Evolutionary conservation across 1,140 invertebrate species (phyloP), one percentile per base, ranked within the genome.

Genomic region (Melanaphis sacchari): DNA sequence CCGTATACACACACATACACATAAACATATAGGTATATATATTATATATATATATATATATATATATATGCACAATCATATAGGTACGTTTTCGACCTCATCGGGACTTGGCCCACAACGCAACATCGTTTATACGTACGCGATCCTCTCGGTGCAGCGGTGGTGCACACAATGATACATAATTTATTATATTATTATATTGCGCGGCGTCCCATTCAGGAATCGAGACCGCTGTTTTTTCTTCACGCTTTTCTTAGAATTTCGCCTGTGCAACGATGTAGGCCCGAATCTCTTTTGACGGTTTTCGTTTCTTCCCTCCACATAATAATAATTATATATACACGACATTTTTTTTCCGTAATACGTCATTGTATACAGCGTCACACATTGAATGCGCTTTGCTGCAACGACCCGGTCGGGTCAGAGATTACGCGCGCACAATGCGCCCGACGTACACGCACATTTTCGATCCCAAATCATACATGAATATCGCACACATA

Each of bases 211-310:
- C 31, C 59, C 24, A 66, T 66, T 66, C 59, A 66, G 26, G 31
- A n/a, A 31, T 66, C 38, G 40, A 24, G 40, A 85, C 82, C 40
- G 82, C 38, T 85, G 82, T 85, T 85, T 85, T 43, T 85, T 82
- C 22, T 38, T 82, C 38, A 82, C 81, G 38, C 38, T 85, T 41
- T 85, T 26, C 40, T 41, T 40, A 8, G 38, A 26, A 26, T 38
- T 40, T 84, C 9, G 40, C 2, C 41, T 6, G 38, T 26, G 40
- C 84, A 11, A 7, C 40, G 84, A 15, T 41, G 41, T 9, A 41
- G 84, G 41, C 41, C 84, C 40, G 41, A 85, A 85, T 85, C 26
- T 85, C 84, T 41, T 85, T 85, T 85, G 84, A 85, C 84, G 26
- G 41, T n/a, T 85, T 85, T 85, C 41, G 43, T 85, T n/a, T 85